Percentiles rank a stretch among this genome's conserved stretches.
phyloP scores from a whole-genome alignment of 2,113 vertebrate genomes.

The Anhinga anhinga region DNA sequence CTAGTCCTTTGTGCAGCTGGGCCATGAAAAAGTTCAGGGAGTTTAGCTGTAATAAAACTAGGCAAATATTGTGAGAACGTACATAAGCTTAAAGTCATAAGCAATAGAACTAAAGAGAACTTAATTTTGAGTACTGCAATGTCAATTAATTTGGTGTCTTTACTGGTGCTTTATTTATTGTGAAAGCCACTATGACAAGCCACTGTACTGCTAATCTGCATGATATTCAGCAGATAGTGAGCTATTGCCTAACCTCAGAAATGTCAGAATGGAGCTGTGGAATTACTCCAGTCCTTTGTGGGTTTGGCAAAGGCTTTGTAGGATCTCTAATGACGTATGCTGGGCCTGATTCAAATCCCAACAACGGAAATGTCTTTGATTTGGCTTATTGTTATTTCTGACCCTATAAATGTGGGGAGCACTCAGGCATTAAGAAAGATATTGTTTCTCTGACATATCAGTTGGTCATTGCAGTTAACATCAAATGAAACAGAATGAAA shows the following conservation, averaged over 20 bases:
- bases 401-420: slow-evolving; percentile 16
- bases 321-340: slow-evolving; percentile 19
- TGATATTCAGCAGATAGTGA: slow-evolving; percentile 22
- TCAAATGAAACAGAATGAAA: slow-evolving; percentile 20
- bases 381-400: slow-evolving; percentile 32
- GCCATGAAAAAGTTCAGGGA: neutral
- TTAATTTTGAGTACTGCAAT: neutral
- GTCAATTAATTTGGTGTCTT: neutral
- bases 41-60: neutral
- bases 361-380: slow-evolving; percentile 31
- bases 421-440: neutral
- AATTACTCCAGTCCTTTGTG: slow-evolving; percentile 32
- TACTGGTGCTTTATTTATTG: neutral
- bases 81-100: neutral
- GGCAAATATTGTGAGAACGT: neutral
- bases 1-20: neutral
- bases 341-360: slow-evolving; percentile 33
- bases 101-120: neutral
- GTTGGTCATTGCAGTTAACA: neutral
- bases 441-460: neutral
- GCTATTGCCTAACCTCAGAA: slow-evolving; percentile 39
- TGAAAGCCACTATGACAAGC: neutral
- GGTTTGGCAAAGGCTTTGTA: slow-evolving; percentile 39
- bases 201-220: neutral
- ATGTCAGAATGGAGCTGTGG: slow-evolving; percentile 1